phyloP scores from a whole-genome alignment of 2,113 vertebrate species.

The Cettia cetti region DNA sequence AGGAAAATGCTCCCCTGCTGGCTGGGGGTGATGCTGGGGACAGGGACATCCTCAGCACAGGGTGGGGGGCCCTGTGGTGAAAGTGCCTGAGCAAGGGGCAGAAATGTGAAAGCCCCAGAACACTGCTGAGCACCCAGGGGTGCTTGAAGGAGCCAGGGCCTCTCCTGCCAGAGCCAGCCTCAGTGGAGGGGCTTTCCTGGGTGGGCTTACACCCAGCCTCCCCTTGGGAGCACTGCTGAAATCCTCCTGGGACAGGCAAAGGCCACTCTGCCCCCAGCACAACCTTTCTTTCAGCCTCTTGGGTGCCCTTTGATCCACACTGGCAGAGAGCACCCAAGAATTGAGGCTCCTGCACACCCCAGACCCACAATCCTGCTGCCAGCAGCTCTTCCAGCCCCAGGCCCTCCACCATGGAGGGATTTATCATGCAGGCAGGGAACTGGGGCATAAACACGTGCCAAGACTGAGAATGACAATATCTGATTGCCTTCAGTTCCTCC shows the following conservation, averaged over 20 bases:
- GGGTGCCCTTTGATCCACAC: background rate
- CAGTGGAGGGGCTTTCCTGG: background rate
- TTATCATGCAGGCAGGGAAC: background rate
- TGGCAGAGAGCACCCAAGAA: fast-evolving
- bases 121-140: fast-evolving
- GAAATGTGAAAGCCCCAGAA: background rate
- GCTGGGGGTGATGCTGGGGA: background rate
- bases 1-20: background rate
- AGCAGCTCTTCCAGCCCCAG: background rate
- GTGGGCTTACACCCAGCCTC: background rate
- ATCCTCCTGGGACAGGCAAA: background rate
- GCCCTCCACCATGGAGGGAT: background rate
- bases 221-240: background rate
- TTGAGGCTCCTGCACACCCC: background rate
- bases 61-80: background rate
- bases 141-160: background rate
- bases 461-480: background rate
- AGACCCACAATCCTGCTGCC: fast-evolving
- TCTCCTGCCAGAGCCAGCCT: background rate
- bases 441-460: fast-evolving
- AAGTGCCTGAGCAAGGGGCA: background rate
- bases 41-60: background rate
- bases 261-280: background rate
- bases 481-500: background rate
- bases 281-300: background rate